Conservation (phyloP, 2,113 vertebrate genomes). For the Anser cygnoides region DNA sequence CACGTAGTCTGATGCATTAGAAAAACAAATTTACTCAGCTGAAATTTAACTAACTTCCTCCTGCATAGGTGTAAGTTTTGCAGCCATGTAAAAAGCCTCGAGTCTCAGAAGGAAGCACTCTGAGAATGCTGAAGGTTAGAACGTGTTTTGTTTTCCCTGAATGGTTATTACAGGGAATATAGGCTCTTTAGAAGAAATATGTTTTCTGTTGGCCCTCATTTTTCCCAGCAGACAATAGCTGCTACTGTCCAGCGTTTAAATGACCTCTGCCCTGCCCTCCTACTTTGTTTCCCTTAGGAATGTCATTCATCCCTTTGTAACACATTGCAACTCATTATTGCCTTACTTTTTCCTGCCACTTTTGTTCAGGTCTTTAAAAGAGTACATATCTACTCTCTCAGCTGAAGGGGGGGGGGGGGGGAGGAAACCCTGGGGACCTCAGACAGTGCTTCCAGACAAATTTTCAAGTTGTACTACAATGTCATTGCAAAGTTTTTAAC, state of each 20-base stretch:
- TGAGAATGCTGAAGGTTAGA: not conserved
- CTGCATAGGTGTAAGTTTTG: not conserved
- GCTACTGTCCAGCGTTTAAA: slow-evolving; percentile 76
- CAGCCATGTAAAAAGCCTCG: not conserved
- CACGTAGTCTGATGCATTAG: not conserved
- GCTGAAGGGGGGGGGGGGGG: not conserved
- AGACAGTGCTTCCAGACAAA: not conserved
- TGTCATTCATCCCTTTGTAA: slow-evolving; percentile 75
- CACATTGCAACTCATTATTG: slow-evolving; percentile 47
- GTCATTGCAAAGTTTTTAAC: not conserved
- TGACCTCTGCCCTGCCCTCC: slow-evolving; percentile 74
- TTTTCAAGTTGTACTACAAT: not conserved
- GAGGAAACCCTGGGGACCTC: slow-evolving; percentile 12
- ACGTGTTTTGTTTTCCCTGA: slow-evolving; percentile 27
- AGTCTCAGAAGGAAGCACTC: not conserved
- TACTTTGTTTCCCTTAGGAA: slow-evolving; percentile 77
- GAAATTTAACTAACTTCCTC: not conserved
- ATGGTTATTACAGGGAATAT: slow-evolving; percentile 5
- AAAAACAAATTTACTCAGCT: not conserved
- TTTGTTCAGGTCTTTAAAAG: slow-evolving; percentile 42
- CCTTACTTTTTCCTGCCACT: slow-evolving; percentile 47
- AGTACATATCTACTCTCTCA: not conserved
- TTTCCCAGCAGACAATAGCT: slow-evolving; percentile 66
- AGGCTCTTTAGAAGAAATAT: slow-evolving; percentile 32
- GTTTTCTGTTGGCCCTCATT: slow-evolving; percentile 37